Percentiles rank a stretch among this genome's conserved stretches.
Evolutionary conservation across 2,797 vertebrate species (phyloP).

Genomic region (Liasis olivaceus): DNA sequence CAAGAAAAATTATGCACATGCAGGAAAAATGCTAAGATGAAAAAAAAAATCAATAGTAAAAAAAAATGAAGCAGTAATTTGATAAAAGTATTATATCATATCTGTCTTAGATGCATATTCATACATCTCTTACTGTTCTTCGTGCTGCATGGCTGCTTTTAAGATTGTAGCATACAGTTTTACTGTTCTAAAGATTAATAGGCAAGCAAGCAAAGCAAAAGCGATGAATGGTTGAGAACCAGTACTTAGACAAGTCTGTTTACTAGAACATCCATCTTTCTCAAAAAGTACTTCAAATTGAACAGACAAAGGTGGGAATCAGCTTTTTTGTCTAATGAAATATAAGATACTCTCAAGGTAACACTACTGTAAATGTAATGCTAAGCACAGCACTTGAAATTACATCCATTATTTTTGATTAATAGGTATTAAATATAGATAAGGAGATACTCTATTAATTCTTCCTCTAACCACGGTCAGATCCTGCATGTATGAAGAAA

Average conservation of each 20-base stretch:
- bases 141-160: neutral
- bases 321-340: neutral
- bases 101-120: neutral
- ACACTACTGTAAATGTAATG: neutral
- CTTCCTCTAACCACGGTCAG: neutral
- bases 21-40: too few species aligned
- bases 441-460: neutral
- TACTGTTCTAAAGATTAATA: neutral
- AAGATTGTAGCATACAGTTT: neutral
- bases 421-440: neutral
- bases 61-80: neutral
- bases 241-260: neutral
- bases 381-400: neutral
- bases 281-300: too few species aligned
- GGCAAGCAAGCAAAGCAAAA: too few species aligned
- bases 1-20: neutral
- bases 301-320: too few species aligned
- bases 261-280: neutral
- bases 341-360: neutral
- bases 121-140: neutral
- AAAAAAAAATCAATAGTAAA: too few species aligned
- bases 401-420: neutral
- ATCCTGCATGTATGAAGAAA: neutral
- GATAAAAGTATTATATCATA: neutral
- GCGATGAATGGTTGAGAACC: too few species aligned